Base-by-base conservation (phyloP, 2,888 invertebrate genomes). In the Chymomyza procnemis region DNA sequence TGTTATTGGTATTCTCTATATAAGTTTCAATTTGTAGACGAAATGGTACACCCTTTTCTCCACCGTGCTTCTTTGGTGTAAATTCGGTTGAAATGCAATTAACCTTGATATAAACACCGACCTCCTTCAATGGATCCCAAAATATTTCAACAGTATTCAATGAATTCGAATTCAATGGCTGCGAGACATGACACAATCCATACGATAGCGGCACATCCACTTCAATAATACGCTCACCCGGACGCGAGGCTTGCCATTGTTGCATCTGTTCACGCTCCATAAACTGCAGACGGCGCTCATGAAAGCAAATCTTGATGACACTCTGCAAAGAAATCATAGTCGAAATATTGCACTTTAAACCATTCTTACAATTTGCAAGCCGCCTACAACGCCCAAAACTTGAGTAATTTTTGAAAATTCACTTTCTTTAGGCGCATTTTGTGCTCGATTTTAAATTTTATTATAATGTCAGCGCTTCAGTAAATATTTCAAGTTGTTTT, bases 11-110 rank as follows among this genome's bases (percentile, higher is more conserved):
- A 75, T 85, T 90, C 67, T 91, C 91, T 78, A 91, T 88, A 80
- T 89, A 95, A 0, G 98, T 98, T 92, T 98, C 98, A 76, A 99
- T 96, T 92, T 98, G 97, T 74, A 98, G 95, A 58, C 98, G 94
- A 92, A 99, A 99, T 0, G 98, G 98, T 0, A 99, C 98, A 0
- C 99, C 99, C 89, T 99, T 99, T 91, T 99, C 99, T 1, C 99
- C 99, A 58, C 99, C 99, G 91, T 99, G 98, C 88, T 98, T 98
- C 90, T 98, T 98, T 0, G 97, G 97, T 0, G 99, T 99, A 90
- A 99, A 99, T 92, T 99, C 99, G 0, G 99, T 99, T 72, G 98
- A 98, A 86, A 99, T 99, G 91, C 98, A 98, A 91, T 99, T 97
- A 58, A 97, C 97, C 93, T 97, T 97, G 78, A 98, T 95, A 88